Base-by-base conservation (phyloP, 2,797 vertebrate genomes). In the Streptopelia turtur region DNA sequence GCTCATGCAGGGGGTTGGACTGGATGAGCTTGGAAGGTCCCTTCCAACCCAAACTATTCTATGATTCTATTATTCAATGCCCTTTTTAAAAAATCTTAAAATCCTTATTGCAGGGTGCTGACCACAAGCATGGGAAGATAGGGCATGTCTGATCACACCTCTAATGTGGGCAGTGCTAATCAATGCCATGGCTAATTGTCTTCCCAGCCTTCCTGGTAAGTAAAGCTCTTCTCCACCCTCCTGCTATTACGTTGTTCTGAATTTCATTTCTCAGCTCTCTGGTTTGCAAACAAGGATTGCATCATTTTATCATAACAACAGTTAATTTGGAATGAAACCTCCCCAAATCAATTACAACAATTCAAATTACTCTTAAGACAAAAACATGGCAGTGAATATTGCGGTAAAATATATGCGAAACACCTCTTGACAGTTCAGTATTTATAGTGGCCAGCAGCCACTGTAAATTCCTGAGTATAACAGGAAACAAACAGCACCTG, bases 401-500 rank as follows among this genome's bases (percentile, higher is more conserved):
- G 59, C 1, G 3, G 59, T 82, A 82, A 96, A 94, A 90, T 79
- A 81, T 74, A 76, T 20, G 35, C 90, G 81, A 88, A 96, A 84
- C n/a, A 63, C 65, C 47, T 93, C 93, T 82, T 88, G 75, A 69
- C 37, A 39, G 57, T 66, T 93, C 43, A 79, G 80, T 95, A 94
- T 95, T 96, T 96, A 94, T 87, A 86, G 61, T 85, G 91, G 89
- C 85, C 76, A 94, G 93, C 76, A 93, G 77, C 93, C 85, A 86
- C 88, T 69, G 86, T 91, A 92, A 96, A 95, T 91, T 75, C 71
- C 47, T 9, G 31, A 50, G 68, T 50, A 59, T 27, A 88, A 72
- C 57, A 93, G 78, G 91, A 96, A 94, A 89, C 79, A 95, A 97
- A 91, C 64, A 92, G 72, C 91, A 89, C 3, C 43, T 93, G 79